Evolutionary conservation across 2,888 invertebrate species (phyloP), one percentile per base, ranked within the genome.

Genomic region (Ectemnius lituratus): DNA sequence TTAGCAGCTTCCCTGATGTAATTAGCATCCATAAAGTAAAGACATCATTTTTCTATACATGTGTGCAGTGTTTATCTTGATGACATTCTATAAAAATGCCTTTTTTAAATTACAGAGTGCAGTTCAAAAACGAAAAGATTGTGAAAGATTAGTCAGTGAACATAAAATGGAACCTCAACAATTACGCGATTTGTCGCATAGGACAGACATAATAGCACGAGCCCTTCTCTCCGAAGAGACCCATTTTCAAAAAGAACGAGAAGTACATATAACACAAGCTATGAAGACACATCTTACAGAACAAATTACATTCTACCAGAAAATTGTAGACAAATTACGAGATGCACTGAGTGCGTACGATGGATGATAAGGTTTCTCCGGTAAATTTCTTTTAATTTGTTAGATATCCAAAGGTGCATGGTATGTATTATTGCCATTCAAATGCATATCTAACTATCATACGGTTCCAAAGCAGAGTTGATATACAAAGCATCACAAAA

Each of bases 201-300:
- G 98, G 85, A 96, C 97, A 0, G 98, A 99, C 90, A 94, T 97
- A 16, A 95, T 99, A 87, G 97, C 98, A 0, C 98, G 98, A 89
- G 95, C 97, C 1, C 94, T 98, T 75, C 94, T 99, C 90, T 98
- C 99, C 67, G 99, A 99, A 93, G 95, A 99, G 84, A 95, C 96
- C 84, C 97, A 99, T 91, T 98, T 99, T 90, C 97, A 98, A 89
- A 91, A 93, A 28, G 97, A 98, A 88, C 93, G 98, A 81, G 95
- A 97, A 60, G 93, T 93, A 56, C 98, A 99, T 92, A 93, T 98
- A 84, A 97, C 96, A 87, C 93, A 93, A 68, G 95, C 97, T 62
- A 96, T 99, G 94, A 96, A 96, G 88, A 94, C 93, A 76, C 98
- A 97, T 90, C 93, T 99, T 72, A 93, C 92, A 79, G 96, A 97